Conservation (phyloP, 1,140 invertebrate species). For the Microplitis mediator region DNA sequence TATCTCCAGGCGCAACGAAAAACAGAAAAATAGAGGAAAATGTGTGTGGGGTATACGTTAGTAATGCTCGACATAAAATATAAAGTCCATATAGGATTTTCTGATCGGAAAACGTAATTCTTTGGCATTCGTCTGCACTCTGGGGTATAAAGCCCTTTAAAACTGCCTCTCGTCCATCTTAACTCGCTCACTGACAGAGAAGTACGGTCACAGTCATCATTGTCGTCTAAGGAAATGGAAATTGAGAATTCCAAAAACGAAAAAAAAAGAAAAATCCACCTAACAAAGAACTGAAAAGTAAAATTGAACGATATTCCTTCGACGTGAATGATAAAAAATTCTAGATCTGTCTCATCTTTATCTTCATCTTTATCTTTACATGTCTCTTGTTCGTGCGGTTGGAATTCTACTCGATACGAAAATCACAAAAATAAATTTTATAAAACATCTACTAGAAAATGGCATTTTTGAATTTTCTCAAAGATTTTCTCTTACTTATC, state of each 20-base stretch:
- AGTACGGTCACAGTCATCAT: neutral
- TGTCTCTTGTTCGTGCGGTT: no score
- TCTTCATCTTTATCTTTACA: no score
- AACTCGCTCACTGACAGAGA: neutral
- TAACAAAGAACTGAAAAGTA: neutral
- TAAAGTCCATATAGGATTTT: neutral
- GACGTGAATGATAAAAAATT: no score
- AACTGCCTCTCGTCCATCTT: slow-evolving; percentile 27
- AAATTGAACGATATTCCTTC: neutral
- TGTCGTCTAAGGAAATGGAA: neutral
- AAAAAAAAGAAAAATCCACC: neutral
- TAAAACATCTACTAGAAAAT: no score
- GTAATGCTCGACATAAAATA: slow-evolving; percentile 18
- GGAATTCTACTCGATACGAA: no score
- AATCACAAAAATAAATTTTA: no score
- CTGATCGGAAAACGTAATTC: neutral
- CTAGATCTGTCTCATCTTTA: no score
- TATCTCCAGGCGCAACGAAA: neutral
- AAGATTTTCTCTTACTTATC: no score
- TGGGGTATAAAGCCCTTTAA: slow-evolving; percentile 13
- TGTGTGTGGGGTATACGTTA: neutral
- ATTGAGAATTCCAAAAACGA: neutral
- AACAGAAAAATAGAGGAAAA: neutral
- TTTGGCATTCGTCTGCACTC: slow-evolving; percentile 16
- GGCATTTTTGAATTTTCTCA: no score